Evolutionary conservation across 2,797 vertebrate species (phyloP), one percentile per base, ranked within the genome.

Genomic region (Martes flavigula): DNA sequence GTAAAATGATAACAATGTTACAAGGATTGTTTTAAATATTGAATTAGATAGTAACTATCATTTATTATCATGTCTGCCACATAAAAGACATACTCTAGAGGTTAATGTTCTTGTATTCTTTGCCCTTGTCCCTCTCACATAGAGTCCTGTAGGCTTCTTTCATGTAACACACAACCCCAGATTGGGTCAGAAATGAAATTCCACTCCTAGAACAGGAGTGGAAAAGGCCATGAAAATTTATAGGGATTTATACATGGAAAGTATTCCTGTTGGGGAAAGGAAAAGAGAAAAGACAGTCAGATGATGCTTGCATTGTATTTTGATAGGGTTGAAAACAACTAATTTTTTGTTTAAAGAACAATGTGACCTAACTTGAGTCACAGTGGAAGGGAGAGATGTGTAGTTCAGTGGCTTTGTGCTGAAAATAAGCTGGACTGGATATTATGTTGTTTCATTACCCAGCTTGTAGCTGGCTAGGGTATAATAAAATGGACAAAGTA

Each of bases 1-100:
- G 40, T 62, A 90, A 94, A 97, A 94, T 62, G n/a, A n/a, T 86
- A 46, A 95, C 25, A 60, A 77, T 66, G 25, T 3, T 87, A 40
- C 0, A 73, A 38, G 23, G 7, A 17, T n/a, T 93, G 11, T 43
- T 95, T 91, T 82, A 78, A 93, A 40, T 62, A 87, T 18, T 84
- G 48, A 97, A 94, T 56, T 81, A 56, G n/a, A 58, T 93, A 75
- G 64, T 62, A 93, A 17, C 14, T 60, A 4, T 60, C 23, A 21
- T 10, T 85, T 84, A 92, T 46, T 13, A 83, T 84, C 21, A 35
- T 64, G 7, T 62, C 14, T 84, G 54, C n/a, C 21, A 56, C 10
- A 38, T 90, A n/a, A n/a, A 73, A 97, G 51, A 77, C 35, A 35
- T 68, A 30, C 58, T 83, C n/a, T 64, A 84, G 93, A 91, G 38